Conservation (phyloP, 1,140 invertebrate genomes). For the Eupeodes corollae region DNA sequence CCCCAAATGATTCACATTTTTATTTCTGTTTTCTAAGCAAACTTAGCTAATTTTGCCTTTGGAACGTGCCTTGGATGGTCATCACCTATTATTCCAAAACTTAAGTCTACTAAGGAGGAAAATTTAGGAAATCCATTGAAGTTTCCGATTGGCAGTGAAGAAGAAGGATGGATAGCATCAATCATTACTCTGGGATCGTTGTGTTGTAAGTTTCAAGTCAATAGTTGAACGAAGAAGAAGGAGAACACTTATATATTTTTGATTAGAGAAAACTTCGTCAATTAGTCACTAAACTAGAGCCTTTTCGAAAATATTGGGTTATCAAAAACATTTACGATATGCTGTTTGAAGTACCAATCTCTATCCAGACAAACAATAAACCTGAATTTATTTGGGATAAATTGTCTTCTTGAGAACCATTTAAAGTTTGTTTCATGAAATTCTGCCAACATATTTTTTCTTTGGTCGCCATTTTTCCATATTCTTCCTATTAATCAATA, state of each 20-base stretch:
- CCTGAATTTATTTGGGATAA: no score
- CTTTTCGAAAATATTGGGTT: no score
- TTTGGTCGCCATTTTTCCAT: no score
- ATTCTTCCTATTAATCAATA: no score
- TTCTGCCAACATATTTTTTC: no score
- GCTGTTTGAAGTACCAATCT: no score
- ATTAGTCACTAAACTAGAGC: no score
- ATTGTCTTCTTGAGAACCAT: no score
- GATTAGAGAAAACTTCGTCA: neutral
- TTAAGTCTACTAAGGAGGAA: slow-evolving; percentile 30
- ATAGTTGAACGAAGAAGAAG: neutral
- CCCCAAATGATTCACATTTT: no score
- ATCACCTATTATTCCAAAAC: slow-evolving; percentile 48
- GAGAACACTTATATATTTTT: neutral
- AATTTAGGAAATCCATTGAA: slow-evolving; percentile 32
- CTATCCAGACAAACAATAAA: no score
- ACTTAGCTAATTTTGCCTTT: slow-evolving; percentile 45
- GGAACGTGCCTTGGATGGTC: slow-evolving; percentile 59
- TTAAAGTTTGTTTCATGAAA: no score
- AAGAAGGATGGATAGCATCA: slow-evolving; percentile 66
- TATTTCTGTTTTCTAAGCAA: slow-evolving; percentile 37
- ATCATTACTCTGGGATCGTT: slow-evolving; percentile 63
- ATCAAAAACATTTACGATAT: no score
- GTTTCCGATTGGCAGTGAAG: slow-evolving; percentile 33
- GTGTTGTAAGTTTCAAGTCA: slow-evolving; percentile 43